phyloP scores from a whole-genome alignment of 2,113 vertebrate genomes.

The Saccopteryx leptura region DNA sequence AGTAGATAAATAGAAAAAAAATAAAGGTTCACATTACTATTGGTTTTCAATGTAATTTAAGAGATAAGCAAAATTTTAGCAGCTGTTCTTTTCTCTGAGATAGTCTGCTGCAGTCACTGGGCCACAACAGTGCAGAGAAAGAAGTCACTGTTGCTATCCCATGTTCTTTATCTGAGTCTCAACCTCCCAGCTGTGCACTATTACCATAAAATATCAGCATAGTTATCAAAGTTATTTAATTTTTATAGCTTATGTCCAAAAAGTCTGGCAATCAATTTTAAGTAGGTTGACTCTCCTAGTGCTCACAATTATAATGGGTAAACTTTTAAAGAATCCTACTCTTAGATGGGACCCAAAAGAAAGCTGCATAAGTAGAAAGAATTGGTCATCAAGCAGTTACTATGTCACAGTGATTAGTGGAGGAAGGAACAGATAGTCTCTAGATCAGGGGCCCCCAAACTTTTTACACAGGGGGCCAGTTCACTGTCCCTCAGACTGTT shows the following conservation, averaged over 20 bases:
- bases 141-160: background rate
- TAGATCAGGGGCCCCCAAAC: background rate
- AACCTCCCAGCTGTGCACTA: background rate
- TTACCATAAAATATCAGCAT: background rate
- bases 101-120: background rate
- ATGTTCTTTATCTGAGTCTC: background rate
- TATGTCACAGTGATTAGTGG: background rate
- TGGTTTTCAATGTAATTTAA: background rate
- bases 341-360: background rate
- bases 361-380: background rate
- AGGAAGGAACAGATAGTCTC: background rate
- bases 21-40: background rate
- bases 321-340: constrained; percentile 29
- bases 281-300: background rate
- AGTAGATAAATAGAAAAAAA: background rate
- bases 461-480: no score
- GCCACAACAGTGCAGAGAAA: background rate
- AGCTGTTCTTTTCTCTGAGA: background rate
- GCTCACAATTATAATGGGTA: background rate
- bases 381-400: background rate
- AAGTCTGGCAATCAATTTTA: constrained; percentile 10
- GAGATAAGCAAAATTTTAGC: background rate
- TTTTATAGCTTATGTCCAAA: background rate
- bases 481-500: no score
- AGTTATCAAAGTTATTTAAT: background rate